Evolutionary conservation across 2,113 vertebrate species (phyloP).

Genomic region (Ciconia stormi): DNA sequence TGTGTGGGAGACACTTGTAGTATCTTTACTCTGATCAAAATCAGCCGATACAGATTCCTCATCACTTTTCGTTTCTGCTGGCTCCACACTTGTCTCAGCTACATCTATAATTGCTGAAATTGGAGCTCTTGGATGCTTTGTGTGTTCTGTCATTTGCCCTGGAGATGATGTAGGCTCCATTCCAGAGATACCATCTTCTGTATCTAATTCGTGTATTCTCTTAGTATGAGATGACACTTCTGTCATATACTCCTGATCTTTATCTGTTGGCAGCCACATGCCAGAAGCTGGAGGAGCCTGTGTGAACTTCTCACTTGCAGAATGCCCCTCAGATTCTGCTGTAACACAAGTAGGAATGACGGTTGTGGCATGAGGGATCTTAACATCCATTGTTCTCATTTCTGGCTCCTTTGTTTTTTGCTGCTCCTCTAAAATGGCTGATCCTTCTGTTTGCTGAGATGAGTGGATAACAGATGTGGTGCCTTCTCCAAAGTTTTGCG

Average conservation of each 20-base stretch:
- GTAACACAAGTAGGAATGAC: not conserved
- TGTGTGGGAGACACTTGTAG: not conserved
- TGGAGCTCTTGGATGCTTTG: not conserved
- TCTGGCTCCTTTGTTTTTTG: slow-evolving; percentile 16
- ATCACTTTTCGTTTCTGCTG: not conserved
- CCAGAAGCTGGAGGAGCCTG: not conserved
- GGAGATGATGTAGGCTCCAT: slow-evolving; percentile 14
- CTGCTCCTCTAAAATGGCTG: not conserved
- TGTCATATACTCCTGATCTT: slow-evolving; percentile 16
- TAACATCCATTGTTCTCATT: not conserved
- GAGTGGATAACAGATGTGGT: not conserved
- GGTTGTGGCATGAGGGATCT: not conserved
- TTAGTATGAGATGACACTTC: not conserved
- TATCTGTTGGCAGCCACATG: not conserved
- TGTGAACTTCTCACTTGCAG: not conserved
- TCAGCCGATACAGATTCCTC: not conserved
- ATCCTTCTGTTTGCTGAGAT: not conserved
- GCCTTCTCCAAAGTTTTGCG: not conserved
- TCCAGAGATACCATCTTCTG: slow-evolving; percentile 58
- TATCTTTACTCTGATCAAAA: not conserved
- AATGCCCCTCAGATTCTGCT: not conserved
- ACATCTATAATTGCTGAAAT: not conserved
- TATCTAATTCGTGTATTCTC: not conserved
- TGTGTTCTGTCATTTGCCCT: slow-evolving; percentile 10
- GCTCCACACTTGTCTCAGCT: not conserved